These are phyloP conservation scores for Corythoichthys intestinalis DNA, from an alignment of 2,113 vertebrate genomes.

Conservation along the genomic window DNA sequence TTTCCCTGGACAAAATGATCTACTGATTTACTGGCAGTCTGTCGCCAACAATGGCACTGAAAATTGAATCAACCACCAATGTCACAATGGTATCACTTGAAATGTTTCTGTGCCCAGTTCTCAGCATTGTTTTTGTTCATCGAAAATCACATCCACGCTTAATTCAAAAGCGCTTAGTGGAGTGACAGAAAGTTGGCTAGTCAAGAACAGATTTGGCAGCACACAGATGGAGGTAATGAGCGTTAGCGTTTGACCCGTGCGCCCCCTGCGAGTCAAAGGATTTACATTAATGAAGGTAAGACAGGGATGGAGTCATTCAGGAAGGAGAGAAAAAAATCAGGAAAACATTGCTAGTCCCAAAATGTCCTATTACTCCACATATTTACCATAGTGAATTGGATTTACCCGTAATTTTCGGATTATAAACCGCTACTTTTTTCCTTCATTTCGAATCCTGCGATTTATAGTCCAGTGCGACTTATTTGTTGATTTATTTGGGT, in stretches of 20 bases:
- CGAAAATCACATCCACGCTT: slow-evolving; percentile 27
- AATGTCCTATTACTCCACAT: background rate
- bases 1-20: too few relatives aligned
- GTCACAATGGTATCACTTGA: background rate
- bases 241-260: slow-evolving; percentile 29
- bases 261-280: slow-evolving; percentile 18
- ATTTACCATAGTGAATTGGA: background rate
- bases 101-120: slow-evolving; percentile 1
- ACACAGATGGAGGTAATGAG: slow-evolving; percentile 31
- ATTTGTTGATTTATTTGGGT: too few relatives aligned
- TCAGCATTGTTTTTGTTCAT: slow-evolving; percentile 16
- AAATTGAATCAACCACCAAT: background rate
- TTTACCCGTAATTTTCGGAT: too few relatives aligned
- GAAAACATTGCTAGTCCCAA: background rate
- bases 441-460: too few relatives aligned
- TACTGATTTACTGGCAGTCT: too few relatives aligned
- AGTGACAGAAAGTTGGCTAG: slow-evolving; percentile 35
- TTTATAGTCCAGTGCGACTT: too few relatives aligned
- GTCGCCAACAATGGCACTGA: too few relatives aligned
- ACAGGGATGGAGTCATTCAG: slow-evolving; percentile 7
- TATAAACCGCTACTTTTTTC: too few relatives aligned
- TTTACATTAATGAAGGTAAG: slow-evolving; percentile 25
- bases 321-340: background rate
- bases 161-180: slow-evolving; percentile 7
- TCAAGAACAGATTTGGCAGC: slow-evolving; percentile 20